Evolutionary conservation across 2,113 vertebrate species (phyloP).

Genomic region (Aythya baeri): DNA sequence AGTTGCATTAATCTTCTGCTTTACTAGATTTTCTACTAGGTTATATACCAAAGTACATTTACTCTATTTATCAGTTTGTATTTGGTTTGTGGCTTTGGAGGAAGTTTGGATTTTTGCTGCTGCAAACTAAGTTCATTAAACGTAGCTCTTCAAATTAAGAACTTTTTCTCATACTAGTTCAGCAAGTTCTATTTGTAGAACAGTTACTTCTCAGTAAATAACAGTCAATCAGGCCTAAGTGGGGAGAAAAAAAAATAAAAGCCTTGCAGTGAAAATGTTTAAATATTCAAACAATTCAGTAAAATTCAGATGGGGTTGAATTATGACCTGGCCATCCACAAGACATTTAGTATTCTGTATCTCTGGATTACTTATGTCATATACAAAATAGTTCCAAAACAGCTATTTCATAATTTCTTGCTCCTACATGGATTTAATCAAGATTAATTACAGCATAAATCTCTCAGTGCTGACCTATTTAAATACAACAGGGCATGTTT

Average conservation of each 20-base stretch:
- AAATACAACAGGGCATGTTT: constrained; percentile 8
- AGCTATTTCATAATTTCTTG: not conserved
- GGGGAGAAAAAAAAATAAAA: not conserved
- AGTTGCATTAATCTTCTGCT: not conserved
- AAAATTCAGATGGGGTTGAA: not conserved
- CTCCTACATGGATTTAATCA: constrained; percentile 27
- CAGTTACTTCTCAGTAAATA: not conserved
- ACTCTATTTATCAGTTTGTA: not conserved
- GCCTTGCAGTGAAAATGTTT: not conserved
- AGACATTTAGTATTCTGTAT: not conserved
- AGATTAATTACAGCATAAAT: not conserved
- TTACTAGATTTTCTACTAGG: not conserved
- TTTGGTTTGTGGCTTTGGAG: not conserved
- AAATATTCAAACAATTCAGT: not conserved
- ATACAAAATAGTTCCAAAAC: not conserved
- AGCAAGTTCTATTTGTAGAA: not conserved
- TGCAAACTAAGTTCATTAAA: not conserved
- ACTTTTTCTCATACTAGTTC: not conserved
- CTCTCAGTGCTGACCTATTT: constrained; percentile 32
- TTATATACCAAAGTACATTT: not conserved
- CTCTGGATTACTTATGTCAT: constrained; percentile 7
- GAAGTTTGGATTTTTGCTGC: not conserved
- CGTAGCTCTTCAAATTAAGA: not conserved
- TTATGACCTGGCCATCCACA: not conserved
- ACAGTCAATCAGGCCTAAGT: not conserved